These are phyloP conservation scores for Amphipoea oculea DNA, from an alignment of 2,888 invertebrate species.

Conservation along the genomic window DNA sequence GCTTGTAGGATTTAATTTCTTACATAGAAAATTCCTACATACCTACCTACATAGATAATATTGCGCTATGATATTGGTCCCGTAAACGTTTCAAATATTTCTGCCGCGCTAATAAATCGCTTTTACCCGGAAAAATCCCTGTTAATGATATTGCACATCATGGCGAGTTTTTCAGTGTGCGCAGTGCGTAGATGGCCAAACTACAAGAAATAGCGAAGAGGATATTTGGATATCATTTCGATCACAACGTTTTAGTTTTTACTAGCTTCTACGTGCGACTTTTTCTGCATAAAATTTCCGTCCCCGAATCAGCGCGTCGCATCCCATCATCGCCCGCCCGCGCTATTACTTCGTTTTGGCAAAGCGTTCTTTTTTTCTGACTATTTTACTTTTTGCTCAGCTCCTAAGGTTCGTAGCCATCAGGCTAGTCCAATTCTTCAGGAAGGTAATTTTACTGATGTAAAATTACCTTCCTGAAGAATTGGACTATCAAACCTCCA, in stretches of 20 bases:
- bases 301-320: neutral
- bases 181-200: neutral
- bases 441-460: no score
- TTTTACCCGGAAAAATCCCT: neutral
- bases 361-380: neutral
- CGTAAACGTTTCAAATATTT: conserved; percentile 15
- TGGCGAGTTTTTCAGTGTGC: neutral
- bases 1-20: conserved; percentile 9
- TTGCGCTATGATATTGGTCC: neutral
- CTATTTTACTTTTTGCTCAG: neutral
- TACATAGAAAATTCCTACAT: neutral
- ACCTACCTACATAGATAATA: neutral
- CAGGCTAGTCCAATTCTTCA: no score
- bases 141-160: neutral
- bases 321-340: neutral
- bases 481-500: neutral
- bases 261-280: neutral
- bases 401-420: neutral
- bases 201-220: neutral
- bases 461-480: neutral
- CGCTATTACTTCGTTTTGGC: neutral
- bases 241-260: neutral
- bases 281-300: neutral
- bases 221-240: neutral
- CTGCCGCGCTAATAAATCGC: neutral